phyloP scores from a whole-genome alignment of 2,113 vertebrate genomes.

The Saimiri boliviensis region DNA sequence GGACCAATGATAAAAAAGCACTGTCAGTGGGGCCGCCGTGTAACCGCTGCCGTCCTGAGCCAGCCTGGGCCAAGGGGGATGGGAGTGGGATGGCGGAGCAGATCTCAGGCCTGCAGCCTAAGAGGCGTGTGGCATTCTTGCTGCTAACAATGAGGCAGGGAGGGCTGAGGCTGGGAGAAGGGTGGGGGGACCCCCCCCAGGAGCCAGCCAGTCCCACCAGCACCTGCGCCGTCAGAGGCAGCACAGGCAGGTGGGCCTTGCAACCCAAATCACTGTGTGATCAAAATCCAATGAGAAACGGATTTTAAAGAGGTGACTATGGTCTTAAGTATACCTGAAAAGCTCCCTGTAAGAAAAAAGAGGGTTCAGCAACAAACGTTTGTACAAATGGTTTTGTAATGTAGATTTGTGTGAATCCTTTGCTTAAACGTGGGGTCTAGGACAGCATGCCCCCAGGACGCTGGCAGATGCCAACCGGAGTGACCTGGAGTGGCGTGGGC shows the following conservation, averaged over 20 bases:
- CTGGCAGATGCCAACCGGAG: not conserved
- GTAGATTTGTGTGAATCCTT: not conserved
- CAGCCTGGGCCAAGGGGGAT: slow-evolving; percentile 37
- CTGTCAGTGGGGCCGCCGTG: not conserved
- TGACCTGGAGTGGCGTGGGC: accelerated
- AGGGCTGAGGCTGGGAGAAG: not conserved
- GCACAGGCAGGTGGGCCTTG: not conserved
- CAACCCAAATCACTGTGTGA: not conserved
- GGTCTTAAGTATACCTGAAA: not conserved
- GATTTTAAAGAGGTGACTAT: not conserved
- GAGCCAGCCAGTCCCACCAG: too few relatives aligned
- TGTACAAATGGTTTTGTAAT: not conserved
- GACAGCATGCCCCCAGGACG: not conserved
- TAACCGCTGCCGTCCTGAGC: not conserved
- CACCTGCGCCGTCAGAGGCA: accelerated
- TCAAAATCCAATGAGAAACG: not conserved
- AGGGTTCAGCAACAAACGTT: not conserved
- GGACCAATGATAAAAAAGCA: not conserved
- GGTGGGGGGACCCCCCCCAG: too few relatives aligned
- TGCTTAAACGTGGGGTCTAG: not conserved
- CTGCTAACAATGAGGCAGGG: not conserved
- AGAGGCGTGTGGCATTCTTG: accelerated
- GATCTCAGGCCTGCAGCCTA: not conserved
- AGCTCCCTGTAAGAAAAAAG: not conserved
- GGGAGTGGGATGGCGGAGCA: not conserved